Conservation (phyloP, 2,888 invertebrate species). For the Amblyjoppa fuscipennis region DNA sequence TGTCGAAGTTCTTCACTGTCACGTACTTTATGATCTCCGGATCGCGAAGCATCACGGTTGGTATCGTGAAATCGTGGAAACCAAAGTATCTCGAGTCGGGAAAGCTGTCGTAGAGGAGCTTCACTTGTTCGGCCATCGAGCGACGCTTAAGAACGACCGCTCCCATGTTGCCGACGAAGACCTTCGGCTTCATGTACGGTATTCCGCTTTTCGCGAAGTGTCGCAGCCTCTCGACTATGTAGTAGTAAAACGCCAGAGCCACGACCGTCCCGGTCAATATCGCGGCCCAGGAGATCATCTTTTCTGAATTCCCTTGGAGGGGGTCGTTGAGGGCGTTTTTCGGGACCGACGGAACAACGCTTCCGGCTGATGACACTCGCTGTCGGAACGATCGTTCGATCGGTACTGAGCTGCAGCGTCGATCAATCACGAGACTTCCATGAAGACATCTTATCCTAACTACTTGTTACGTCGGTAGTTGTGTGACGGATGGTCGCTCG, state of each 20-base stretch:
- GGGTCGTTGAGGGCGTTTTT: too few relatives aligned
- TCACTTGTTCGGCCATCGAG: constrained; percentile 60
- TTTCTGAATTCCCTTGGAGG: background rate
- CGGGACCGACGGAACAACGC: too few relatives aligned
- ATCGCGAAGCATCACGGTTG: constrained; percentile 73
- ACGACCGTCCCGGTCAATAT: constrained; percentile 30
- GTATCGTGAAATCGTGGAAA: constrained; percentile 71
- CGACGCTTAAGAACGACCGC: constrained; percentile 54
- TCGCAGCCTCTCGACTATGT: constrained; percentile 43
- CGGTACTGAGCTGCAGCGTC: too few relatives aligned
- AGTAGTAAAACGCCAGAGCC: constrained; percentile 54
- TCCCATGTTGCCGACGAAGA: constrained; percentile 73
- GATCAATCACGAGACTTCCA: too few relatives aligned
- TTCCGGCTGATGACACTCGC: too few relatives aligned
- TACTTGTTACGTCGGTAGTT: too few relatives aligned
- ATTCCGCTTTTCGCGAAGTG: constrained; percentile 61
- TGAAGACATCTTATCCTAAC: too few relatives aligned
- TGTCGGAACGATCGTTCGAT: too few relatives aligned
- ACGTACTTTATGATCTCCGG: constrained; percentile 74
- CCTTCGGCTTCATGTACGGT: constrained; percentile 64
- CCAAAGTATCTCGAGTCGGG: constrained; percentile 76
- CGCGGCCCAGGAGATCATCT: constrained; percentile 38
- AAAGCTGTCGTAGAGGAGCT: constrained; percentile 66
- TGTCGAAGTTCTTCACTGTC: constrained; percentile 71
- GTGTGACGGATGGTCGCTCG: too few relatives aligned